A percentile compares a stretch with the other conserved stretches of the same genome.
Conservation (phyloP, 2,797 vertebrate genomes). For the Poeciliopsis paucimaculata region DNA sequence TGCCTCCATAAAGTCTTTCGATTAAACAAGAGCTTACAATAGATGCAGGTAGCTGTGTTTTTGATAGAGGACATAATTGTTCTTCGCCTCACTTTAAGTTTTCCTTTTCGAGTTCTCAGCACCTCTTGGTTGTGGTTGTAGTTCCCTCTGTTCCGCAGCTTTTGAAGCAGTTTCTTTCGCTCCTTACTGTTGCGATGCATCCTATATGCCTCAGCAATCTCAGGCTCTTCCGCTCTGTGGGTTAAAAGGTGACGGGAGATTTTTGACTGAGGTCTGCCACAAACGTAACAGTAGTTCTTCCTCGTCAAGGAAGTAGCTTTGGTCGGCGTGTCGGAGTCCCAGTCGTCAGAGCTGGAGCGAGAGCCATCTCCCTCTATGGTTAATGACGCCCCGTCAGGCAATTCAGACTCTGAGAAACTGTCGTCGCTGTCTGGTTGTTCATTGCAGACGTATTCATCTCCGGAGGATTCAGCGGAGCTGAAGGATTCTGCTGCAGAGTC, state of each 20-base stretch:
- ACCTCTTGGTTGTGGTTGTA: slow-evolving; percentile 58
- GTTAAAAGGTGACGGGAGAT: slow-evolving; percentile 60
- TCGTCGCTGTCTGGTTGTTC: slow-evolving; percentile 10
- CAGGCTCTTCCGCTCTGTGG: slow-evolving; percentile 36
- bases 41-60: slow-evolving; percentile 34
- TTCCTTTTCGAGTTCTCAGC: slow-evolving; percentile 26
- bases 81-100: slow-evolving; percentile 42
- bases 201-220: slow-evolving; percentile 48
- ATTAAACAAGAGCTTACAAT: slow-evolving; percentile 51
- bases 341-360: background rate
- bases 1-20: slow-evolving; percentile 43
- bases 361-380: background rate
- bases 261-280: slow-evolving; percentile 46
- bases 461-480: slow-evolving; percentile 17
- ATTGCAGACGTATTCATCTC: slow-evolving; percentile 28
- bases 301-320: background rate
- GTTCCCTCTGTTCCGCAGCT: slow-evolving; percentile 61
- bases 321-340: slow-evolving; percentile 5
- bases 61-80: background rate
- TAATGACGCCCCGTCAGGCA: background rate
- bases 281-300: slow-evolving; percentile 65
- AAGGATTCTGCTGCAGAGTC: slow-evolving; percentile 9
- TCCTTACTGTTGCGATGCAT: slow-evolving; percentile 33
- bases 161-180: slow-evolving; percentile 18
- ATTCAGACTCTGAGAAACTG: background rate